These are phyloP conservation scores for Coendou prehensilis DNA, from an alignment of 2,797 vertebrate genomes.

Conservation along the genomic window DNA sequence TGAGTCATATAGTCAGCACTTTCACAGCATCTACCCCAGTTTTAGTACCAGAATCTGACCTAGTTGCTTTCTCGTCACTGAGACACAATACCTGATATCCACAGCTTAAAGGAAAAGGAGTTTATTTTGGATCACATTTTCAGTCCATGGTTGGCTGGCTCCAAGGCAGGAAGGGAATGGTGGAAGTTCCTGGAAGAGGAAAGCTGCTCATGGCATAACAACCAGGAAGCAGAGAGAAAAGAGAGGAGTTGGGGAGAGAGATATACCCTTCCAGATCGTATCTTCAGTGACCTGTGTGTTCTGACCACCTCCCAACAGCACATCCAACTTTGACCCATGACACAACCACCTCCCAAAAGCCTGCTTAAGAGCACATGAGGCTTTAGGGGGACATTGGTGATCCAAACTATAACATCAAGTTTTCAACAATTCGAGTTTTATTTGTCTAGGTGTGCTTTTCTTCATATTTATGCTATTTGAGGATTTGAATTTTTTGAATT, in stretches of 20 bases:
- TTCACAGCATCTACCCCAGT: not conserved
- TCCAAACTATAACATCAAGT: not conserved
- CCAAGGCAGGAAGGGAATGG: not conserved
- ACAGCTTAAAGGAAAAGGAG: not conserved
- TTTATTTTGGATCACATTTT: not conserved
- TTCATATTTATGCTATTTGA: not conserved
- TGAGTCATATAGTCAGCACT: not conserved
- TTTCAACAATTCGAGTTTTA: not conserved
- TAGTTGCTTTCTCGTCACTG: not conserved
- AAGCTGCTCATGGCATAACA: not conserved
- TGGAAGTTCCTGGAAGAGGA: not conserved
- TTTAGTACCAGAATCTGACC: not conserved
- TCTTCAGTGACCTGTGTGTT: not conserved
- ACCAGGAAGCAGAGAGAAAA: not conserved
- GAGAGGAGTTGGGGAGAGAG: not conserved
- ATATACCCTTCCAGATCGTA: not conserved
- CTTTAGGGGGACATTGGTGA: not conserved
- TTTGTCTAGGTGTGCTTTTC: slow-evolving; percentile 1
- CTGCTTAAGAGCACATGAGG: not conserved
- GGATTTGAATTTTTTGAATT: not conserved
- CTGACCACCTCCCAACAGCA: not conserved
- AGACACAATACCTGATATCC: not conserved
- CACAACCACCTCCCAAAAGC: not conserved
- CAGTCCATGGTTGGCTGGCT: not conserved
- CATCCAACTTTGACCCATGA: not conserved